Evolutionary conservation across 2,888 invertebrate species (phyloP).

Genomic region (Synanthedon vespiformis): DNA sequence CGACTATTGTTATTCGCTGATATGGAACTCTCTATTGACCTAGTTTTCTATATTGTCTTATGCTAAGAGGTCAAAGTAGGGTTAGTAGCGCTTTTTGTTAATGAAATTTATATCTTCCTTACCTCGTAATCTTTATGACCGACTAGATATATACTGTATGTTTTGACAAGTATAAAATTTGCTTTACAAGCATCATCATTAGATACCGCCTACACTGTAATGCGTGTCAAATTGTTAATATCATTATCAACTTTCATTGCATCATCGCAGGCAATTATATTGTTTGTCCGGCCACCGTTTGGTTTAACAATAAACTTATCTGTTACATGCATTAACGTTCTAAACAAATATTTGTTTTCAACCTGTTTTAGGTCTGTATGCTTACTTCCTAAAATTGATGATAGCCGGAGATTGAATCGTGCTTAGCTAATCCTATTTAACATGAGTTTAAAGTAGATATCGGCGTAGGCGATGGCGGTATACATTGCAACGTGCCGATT

Average conservation of each 20-base stretch:
- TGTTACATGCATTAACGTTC: slow-evolving; percentile 40
- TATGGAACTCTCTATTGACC: slow-evolving; percentile 29
- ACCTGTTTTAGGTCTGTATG: slow-evolving; percentile 4
- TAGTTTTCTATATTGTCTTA: slow-evolving; percentile 30
- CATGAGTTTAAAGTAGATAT: slow-evolving; percentile 50
- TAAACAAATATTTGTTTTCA: slow-evolving; percentile 29
- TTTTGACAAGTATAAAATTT: slow-evolving; percentile 25
- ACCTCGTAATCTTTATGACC: too few relatives aligned
- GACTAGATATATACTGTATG: too few relatives aligned
- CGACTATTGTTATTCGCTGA: background rate
- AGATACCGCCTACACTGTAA: slow-evolving; percentile 49
- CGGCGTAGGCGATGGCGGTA: slow-evolving; percentile 67
- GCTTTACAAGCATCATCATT: slow-evolving; percentile 22
- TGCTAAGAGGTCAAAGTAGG: background rate
- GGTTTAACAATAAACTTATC: slow-evolving; percentile 51
- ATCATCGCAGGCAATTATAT: slow-evolving; percentile 49
- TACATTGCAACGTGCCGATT: slow-evolving; percentile 69
- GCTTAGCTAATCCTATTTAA: slow-evolving; percentile 34
- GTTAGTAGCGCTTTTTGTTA: too few relatives aligned
- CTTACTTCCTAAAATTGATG: background rate
- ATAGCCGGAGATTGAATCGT: background rate
- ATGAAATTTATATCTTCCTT: too few relatives aligned
- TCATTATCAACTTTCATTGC: slow-evolving; percentile 65
- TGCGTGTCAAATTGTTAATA: slow-evolving; percentile 63
- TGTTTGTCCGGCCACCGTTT: slow-evolving; percentile 41